Evolutionary conservation across 1,140 invertebrate genomes (phyloP), one percentile per base, ranked within the genome.

Genomic region (Pantala flavescens): DNA sequence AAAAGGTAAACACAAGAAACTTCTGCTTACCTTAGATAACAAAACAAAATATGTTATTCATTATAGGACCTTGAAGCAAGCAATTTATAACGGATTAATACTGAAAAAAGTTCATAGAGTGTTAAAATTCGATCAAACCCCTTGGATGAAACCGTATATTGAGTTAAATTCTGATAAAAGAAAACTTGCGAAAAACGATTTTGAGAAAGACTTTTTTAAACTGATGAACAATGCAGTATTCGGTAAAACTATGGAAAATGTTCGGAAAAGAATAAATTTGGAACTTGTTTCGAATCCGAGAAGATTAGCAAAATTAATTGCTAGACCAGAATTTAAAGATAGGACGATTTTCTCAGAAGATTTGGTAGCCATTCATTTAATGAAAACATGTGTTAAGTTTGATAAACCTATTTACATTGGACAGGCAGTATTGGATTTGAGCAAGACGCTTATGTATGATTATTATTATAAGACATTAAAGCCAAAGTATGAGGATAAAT

Each of bases 321-420:
- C 49, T 23, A 19, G 75, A 77, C 71, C 77, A 74, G 76, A 74
- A 76, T 71, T 55, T 77, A 2, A 76, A 80, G 71, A 75, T 81
- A 74, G 77, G 79, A 73, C 75, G 75, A 42, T 78, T 77, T 73
- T 73, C 74, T 12, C 79, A 79, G 71, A 79, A 80, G 74, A 73
- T 79, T 7, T 80, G 79, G 55, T 77, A 77, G 19, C 77, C 5
- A 21, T 63, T 3, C 49, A 63, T 21, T 12, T 63, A 3, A 14
- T 5, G 3, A 16, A 63, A 63, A 63, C 14, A 3, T 3, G 16
- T 12, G 12, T 63, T 7, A 63, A 63, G 12, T 19, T 63, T 16
- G 14, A 63, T 21, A 63, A 63, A 63, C 49, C 49, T 16, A 63
- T 63, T 7, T 63, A 63, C 12, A 63, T 63, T 63, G 49, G 49